Evolutionary conservation across 2,888 invertebrate species (phyloP).

Genomic region (Chirona hameri): DNA sequence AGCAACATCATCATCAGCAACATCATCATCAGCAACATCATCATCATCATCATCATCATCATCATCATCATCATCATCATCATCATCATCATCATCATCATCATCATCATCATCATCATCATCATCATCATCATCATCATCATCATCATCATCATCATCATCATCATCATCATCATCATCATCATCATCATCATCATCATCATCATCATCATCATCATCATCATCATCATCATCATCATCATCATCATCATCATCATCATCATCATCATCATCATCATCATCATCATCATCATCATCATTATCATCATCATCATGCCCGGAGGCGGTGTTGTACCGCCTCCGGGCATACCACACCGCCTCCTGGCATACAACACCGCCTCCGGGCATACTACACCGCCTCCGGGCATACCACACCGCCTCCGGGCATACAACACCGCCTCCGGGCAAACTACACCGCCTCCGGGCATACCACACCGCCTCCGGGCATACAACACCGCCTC

Average conservation of each 20-base stretch:
- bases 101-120: slow-evolving; percentile 22
- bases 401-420: no score
- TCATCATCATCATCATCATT: slow-evolving; percentile 22
- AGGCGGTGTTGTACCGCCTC: no score
- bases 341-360: no score
- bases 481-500: no score
- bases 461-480: no score
- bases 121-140: slow-evolving; percentile 22
- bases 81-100: slow-evolving; percentile 22
- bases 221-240: slow-evolving; percentile 22
- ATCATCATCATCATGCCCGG: slow-evolving; percentile 1
- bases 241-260: slow-evolving; percentile 22
- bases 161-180: slow-evolving; percentile 22
- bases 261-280: slow-evolving; percentile 22
- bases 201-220: slow-evolving; percentile 22
- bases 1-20: no score
- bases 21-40: no score
- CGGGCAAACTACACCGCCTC: no score
- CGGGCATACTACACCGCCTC: no score
- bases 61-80: slow-evolving; percentile 23
- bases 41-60: no score
- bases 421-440: no score
- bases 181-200: slow-evolving; percentile 22
- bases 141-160: slow-evolving; percentile 22
- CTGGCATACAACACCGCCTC: no score